A percentile compares a stretch with the other conserved stretches of the same genome.
phyloP scores from a whole-genome alignment of 2,888 invertebrate genomes.

The Chymomyza caudatula region DNA sequence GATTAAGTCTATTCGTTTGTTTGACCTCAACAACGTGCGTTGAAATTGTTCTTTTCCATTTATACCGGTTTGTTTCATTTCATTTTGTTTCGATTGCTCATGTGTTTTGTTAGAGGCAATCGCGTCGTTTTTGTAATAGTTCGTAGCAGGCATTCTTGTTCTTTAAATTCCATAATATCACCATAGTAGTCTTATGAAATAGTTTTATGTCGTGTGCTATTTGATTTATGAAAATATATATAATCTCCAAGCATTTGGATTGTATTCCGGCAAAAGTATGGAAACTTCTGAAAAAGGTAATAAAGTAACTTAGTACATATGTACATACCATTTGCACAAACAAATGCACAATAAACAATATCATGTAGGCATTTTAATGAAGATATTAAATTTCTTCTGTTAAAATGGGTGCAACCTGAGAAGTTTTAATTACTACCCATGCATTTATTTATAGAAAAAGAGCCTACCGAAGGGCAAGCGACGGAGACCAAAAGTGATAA shows the following conservation, averaged over 20 bases:
- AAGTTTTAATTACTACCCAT: neutral
- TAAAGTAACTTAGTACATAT: neutral
- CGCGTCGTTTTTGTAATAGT: neutral
- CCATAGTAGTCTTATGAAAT: neutral
- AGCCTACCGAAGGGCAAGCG: neutral
- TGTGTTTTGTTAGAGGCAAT: neutral
- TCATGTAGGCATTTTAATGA: neutral
- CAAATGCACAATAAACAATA: neutral
- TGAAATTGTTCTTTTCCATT: neutral
- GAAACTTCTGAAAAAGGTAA: neutral
- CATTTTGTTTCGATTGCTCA: neutral
- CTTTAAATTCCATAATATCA: neutral
- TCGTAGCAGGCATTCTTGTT: neutral
- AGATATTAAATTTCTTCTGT: neutral
- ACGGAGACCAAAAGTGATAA: neutral
- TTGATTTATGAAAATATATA: neutral
- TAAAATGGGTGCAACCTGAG: neutral
- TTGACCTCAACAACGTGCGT: neutral
- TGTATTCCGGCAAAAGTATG: neutral
- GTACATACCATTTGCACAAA: neutral
- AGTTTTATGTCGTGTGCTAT: neutral
- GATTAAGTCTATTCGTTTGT: neutral
- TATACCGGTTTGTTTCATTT: neutral
- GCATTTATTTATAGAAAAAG: neutral
- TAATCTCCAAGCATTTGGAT: neutral